Conservation (phyloP, 2,113 vertebrate species). For the Daboia siamensis region DNA sequence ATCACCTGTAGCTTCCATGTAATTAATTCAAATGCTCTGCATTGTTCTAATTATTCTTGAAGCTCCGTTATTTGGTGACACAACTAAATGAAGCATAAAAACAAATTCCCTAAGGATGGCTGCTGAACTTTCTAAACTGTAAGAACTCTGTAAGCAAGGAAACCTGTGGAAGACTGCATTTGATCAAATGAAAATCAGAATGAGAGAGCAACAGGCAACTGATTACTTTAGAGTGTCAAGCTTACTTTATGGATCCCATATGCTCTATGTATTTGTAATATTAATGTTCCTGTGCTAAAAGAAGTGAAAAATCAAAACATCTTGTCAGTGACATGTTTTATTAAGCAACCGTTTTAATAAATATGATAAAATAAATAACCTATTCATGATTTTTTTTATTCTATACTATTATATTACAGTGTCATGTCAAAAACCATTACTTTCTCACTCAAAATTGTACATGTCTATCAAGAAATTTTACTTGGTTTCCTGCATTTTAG, state of each 20-base stretch:
- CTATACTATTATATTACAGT: fast-evolving
- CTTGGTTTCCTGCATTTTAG: not conserved
- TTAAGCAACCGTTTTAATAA: not conserved
- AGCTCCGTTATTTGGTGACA: not conserved
- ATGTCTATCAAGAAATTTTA: not conserved
- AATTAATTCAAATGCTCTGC: not conserved
- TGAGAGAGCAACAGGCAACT: not conserved
- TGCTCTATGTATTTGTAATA: not conserved
- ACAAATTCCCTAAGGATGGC: not conserved
- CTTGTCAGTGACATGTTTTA: not conserved
- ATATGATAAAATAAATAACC: not conserved
- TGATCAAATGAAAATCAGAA: not conserved
- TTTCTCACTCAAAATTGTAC: not conserved
- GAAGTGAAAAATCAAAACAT: not conserved
- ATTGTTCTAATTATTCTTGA: not conserved
- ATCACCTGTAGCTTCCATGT: not conserved
- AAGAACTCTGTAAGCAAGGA: not conserved
- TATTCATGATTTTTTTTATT: not conserved
- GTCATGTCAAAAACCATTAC: fast-evolving
- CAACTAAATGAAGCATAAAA: not conserved
- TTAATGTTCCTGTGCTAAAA: not conserved
- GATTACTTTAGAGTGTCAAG: not conserved
- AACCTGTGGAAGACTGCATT: not conserved
- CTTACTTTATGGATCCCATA: not conserved
- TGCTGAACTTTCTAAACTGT: not conserved